Conservation (phyloP, 35 echinoderm and acorn worm species). For the Heliocidaris erythrogramma region DNA sequence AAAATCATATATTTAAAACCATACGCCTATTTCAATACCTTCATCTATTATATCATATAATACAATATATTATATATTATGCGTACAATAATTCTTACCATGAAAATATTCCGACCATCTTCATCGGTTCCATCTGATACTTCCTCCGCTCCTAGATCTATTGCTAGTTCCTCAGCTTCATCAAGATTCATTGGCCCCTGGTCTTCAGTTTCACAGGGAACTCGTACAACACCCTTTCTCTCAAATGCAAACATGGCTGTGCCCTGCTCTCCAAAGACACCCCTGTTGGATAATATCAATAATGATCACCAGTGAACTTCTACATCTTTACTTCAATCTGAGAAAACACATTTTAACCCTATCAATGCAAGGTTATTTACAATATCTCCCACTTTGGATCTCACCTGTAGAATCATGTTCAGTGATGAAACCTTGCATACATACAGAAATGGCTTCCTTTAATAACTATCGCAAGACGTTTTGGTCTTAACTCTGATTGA, state of each 20-base stretch:
- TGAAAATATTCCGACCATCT: constrained; percentile 63
- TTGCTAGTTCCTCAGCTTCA: constrained; percentile 74
- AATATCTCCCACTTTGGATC: too few species aligned
- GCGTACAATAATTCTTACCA: constrained; percentile 57
- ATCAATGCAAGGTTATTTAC: too few species aligned
- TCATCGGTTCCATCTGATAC: constrained; percentile 68
- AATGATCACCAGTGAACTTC: neutral
- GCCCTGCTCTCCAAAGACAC: constrained; percentile 53
- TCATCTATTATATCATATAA: too few species aligned
- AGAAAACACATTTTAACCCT: neutral
- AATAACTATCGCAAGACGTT: too few species aligned
- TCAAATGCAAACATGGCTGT: constrained; percentile 76
- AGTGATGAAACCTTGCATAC: too few species aligned
- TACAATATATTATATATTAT: too few species aligned
- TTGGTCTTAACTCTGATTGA: too few species aligned
- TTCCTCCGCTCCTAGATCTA: constrained; percentile 87
- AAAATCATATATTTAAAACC: too few species aligned
- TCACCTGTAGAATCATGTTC: too few species aligned
- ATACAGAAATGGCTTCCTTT: too few species aligned
- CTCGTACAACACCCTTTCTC: constrained; percentile 69
- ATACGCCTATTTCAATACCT: too few species aligned
- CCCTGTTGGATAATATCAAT: constrained; percentile 29
- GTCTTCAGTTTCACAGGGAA: constrained; percentile 43
- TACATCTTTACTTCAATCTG: neutral
- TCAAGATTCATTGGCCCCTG: constrained; percentile 68